Base-by-base conservation (phyloP, 2,888 invertebrate genomes). In the Synanthedon formicaeformis region DNA sequence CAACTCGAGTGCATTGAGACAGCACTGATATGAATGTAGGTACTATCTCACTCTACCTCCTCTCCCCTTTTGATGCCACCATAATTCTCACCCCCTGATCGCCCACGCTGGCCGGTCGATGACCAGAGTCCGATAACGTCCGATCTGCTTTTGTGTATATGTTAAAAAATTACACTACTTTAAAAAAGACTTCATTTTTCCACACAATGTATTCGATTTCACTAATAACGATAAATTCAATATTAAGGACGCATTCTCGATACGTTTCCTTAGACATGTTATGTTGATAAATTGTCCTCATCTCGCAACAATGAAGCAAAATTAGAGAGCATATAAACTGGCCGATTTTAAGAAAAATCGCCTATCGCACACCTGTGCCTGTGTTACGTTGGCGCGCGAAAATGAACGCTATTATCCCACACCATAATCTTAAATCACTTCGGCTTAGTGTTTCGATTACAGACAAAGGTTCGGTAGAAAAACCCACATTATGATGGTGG, bases 391-490 rank as follows among this genome's bases (percentile, higher is more conserved):
- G 71, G 68, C 53, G 55, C 73, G 76, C 73, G 75, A 78, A 80
- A 83, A 81, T 82, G 83, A 78, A 74, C 70, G 78, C 80, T 69
- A 81, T 86, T 85, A 85, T 83, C 82, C 84, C 83, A 71, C 71
- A 78, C 83, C 81, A 85, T 86, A 84, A 86, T 83, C 85, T 83
- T 86, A 85, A 86, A 86, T 86, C 84, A 84, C 86, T 79, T 72
- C 67, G 81, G 81, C 82, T 86, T 82, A 85, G 82, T 83, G 78
- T 82, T 84, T 85, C 84, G 82, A 83, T 86, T 82, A 81, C 85
- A 82, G 80, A 84, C 81, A 84, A 86, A 85, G 84, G 83, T 77
- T 78, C 76, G 73, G 66, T 67, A 69, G 69, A 75, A 76, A 81
- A 81, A 71, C 81, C 80, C 81, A 85, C 83, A 83, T 85, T 85